Conservation (phyloP, 2,113 vertebrate species). For the Thymallus thymallus region DNA sequence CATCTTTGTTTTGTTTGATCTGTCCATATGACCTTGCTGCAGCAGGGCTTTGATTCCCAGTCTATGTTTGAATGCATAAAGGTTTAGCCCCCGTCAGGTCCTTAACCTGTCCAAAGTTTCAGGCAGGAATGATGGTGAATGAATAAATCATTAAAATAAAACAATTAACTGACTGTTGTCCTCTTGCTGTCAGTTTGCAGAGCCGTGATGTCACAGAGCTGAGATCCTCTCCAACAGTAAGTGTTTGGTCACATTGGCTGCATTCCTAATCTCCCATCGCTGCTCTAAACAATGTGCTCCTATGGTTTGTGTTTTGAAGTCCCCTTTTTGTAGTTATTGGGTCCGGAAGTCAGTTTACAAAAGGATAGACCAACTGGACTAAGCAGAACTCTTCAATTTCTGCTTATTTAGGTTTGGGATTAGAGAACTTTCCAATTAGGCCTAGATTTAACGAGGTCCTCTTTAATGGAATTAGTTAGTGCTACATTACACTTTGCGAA, state of each 20-base stretch:
- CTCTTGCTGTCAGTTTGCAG: slow-evolving; percentile 76
- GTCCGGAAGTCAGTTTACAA: slow-evolving; percentile 31
- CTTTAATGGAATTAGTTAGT: slow-evolving; percentile 64
- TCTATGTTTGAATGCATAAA: slow-evolving; percentile 49
- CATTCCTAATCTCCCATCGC: slow-evolving; percentile 21
- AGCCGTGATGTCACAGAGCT: slow-evolving; percentile 76
- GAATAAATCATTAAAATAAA: slow-evolving; percentile 52
- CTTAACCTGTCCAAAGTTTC: slow-evolving; percentile 17
- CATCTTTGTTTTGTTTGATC: slow-evolving; percentile 33
- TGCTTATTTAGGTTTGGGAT: slow-evolving; percentile 61
- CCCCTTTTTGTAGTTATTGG: neutral
- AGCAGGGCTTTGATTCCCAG: slow-evolving; percentile 40
- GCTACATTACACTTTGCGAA: slow-evolving; percentile 61
- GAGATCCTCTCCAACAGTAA: slow-evolving; percentile 74
- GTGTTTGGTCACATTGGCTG: slow-evolving; percentile 46
- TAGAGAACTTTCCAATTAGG: slow-evolving; percentile 59
- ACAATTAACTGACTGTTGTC: slow-evolving; percentile 60
- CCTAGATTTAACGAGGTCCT: slow-evolving; percentile 56
- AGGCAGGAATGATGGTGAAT: slow-evolving; percentile 40
- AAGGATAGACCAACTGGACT: slow-evolving; percentile 16
- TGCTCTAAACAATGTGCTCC: neutral
- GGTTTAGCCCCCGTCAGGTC: slow-evolving; percentile 20
- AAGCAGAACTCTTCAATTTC: slow-evolving; percentile 49
- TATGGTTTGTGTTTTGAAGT: slow-evolving; percentile 14
- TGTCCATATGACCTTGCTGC: slow-evolving; percentile 4